Conservation (phyloP, 2,113 vertebrate species). For the rat (Rattus norvegicus) region GRCr8 NC_086032.1:94478501-94479000, state of each 20-base stretch:
- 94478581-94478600: not conserved
- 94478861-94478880: too few relatives aligned
- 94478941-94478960: too few relatives aligned
- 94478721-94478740: not conserved
- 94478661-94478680: not conserved
- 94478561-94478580: not conserved
- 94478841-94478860: too few relatives aligned
- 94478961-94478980: too few relatives aligned
- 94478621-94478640: not conserved
- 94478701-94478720: not conserved
- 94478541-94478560: not conserved
- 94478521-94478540: not conserved
- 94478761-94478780: not conserved
- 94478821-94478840: too few relatives aligned
- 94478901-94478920: too few relatives aligned
- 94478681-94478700: not conserved
- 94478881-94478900: too few relatives aligned
- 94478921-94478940: too few relatives aligned
- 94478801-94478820: too few relatives aligned
- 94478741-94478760: not conserved
- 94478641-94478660: not conserved
- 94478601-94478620: not conserved
- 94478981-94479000: too few relatives aligned
- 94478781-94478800: too few relatives aligned
- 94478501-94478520: not conserved